A percentile compares a stretch with the other conserved stretches of the same genome.
phyloP scores from a whole-genome alignment of 2,113 vertebrate genomes.

The Halcyon malimbica region DNA sequence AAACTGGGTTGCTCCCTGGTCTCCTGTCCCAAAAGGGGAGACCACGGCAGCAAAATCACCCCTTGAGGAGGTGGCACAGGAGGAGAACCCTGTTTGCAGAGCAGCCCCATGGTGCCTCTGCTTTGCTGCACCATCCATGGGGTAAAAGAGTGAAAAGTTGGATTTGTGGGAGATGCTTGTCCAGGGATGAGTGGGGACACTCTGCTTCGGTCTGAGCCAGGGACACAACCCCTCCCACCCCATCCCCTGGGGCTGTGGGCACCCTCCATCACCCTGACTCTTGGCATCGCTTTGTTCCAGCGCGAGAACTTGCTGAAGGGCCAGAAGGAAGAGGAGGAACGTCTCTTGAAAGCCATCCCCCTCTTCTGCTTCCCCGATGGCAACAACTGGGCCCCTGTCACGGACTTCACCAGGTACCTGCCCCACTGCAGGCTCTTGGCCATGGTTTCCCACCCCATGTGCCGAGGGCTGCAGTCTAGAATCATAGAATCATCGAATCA shows the following conservation, averaged over 20 bases:
- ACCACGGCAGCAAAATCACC: neutral
- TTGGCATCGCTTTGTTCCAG: conserved; percentile 49
- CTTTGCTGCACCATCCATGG: neutral
- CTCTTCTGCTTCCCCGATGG: conserved; percentile 96
- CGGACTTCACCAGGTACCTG: conserved; percentile 87
- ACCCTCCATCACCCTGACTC: neutral
- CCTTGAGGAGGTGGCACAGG: neutral
- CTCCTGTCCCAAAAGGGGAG: neutral
- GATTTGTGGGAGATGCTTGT: neutral
- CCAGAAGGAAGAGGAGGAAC: conserved; percentile 93
- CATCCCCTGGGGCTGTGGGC: neutral
- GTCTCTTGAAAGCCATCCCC: conserved; percentile 88
- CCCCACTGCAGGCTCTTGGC: accelerated
- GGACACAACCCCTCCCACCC: neutral
- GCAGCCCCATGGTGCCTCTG: neutral
- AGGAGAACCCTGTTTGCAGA: neutral
- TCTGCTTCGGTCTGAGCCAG: accelerated
- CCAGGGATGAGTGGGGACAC: neutral
- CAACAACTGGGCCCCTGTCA: conserved; percentile 86
- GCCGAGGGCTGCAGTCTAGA: neutral
- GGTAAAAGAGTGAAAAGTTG: neutral
- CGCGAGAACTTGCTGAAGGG: conserved; percentile 85
- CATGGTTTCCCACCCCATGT: neutral
- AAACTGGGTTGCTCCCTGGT: neutral
- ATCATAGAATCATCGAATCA: too few species aligned